phyloP scores from a whole-genome alignment of 2,888 invertebrate genomes.

The Drosophila kanekoi region DNA sequence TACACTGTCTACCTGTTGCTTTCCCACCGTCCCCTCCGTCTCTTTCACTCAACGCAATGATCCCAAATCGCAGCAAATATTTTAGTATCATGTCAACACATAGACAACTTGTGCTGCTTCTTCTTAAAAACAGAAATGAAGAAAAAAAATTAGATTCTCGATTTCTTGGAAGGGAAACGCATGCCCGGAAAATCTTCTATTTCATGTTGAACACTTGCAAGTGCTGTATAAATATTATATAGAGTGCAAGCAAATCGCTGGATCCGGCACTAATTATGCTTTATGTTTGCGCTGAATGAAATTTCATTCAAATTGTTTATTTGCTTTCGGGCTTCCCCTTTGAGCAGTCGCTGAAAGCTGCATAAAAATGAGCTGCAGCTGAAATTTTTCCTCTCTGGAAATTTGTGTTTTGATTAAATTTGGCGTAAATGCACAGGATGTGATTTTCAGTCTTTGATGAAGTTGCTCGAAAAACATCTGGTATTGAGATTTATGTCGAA shows the following conservation, averaged over 20 bases:
- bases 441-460: conserved; percentile 43
- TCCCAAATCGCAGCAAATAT: conserved; percentile 63
- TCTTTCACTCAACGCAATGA: conserved; percentile 24
- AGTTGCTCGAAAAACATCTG: conserved; percentile 11
- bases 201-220: conserved; percentile 61
- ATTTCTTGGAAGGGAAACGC: conserved; percentile 62
- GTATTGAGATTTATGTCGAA: conserved; percentile 2
- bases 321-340: conserved; percentile 39
- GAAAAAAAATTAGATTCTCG: conserved; percentile 28
- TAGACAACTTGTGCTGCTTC: conserved; percentile 17
- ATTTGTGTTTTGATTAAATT: conserved; percentile 34
- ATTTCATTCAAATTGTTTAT: conserved; percentile 50
- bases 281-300: conserved; percentile 60
- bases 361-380: conserved; percentile 25
- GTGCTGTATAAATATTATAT: conserved; percentile 68
- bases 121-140: conserved; percentile 7
- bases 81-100: conserved; percentile 60
- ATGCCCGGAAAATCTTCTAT: conserved; percentile 40
- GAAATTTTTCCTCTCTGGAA: conserved; percentile 14
- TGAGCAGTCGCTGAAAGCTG: conserved; percentile 36
- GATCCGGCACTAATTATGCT: conserved; percentile 59
- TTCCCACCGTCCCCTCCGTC: background rate
- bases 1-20: conserved; percentile 61
- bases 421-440: conserved; percentile 36
- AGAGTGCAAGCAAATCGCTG: conserved; percentile 18